Percentiles rank a stretch among this genome's conserved stretches.
Conservation (phyloP, 2,113 vertebrate genomes). For the Himantopus leucocephalus region DNA sequence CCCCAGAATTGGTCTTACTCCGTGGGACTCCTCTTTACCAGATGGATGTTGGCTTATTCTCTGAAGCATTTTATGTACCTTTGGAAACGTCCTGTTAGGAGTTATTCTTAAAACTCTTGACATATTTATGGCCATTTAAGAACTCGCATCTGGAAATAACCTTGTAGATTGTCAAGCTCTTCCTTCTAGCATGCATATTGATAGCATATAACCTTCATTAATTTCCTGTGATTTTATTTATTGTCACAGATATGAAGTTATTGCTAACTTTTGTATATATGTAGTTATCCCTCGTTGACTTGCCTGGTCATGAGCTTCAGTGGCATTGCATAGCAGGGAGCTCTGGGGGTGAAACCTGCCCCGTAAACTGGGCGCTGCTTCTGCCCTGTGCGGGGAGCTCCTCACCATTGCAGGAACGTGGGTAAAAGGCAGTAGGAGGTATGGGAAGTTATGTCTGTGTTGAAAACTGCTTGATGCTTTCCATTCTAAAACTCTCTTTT, state of each 20-base stretch:
- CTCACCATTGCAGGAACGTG: accelerated
- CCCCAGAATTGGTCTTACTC: background rate
- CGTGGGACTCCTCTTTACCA: background rate
- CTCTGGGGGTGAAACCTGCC: background rate
- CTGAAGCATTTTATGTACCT: background rate
- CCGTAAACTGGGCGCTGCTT: background rate
- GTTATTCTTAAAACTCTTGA: background rate
- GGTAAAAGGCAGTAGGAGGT: background rate
- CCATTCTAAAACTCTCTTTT: background rate
- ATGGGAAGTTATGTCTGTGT: background rate
- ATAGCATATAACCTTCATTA: background rate
- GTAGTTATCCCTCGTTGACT: background rate
- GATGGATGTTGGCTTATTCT: background rate
- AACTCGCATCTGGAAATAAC: background rate
- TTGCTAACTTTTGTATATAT: background rate
- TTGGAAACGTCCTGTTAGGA: background rate
- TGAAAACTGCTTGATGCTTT: background rate
- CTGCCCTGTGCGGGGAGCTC: background rate
- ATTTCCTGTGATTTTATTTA: background rate
- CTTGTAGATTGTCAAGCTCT: background rate
- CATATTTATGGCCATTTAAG: background rate
- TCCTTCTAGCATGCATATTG: background rate
- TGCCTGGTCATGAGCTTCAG: background rate
- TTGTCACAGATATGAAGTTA: background rate
- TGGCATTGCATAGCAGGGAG: background rate